Percentiles rank a stretch among this genome's conserved stretches.
Conservation (phyloP, 2,888 invertebrate species). For the Macrophya annulata region DNA sequence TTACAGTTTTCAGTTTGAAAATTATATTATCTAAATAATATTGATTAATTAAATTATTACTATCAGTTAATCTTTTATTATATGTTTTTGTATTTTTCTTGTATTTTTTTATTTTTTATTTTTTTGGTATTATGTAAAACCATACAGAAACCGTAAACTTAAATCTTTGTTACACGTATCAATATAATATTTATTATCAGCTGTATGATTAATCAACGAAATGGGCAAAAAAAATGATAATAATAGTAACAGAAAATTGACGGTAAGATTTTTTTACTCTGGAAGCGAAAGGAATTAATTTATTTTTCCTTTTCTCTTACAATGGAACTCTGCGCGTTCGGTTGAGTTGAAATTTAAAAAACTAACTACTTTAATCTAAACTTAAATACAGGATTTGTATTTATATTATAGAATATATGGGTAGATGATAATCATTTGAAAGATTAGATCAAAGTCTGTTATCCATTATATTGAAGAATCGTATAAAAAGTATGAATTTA, state of each 20-base stretch:
- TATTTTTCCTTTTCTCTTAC: not conserved
- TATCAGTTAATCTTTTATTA: slow-evolving; percentile 21
- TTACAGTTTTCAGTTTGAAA: not conserved
- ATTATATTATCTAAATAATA: slow-evolving; percentile 2
- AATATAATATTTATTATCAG: not conserved
- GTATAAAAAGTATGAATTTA: slow-evolving; percentile 30
- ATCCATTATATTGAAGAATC: not conserved
- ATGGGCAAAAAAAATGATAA: not conserved
- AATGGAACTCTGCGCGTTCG: not conserved
- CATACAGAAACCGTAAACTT: slow-evolving; percentile 8
- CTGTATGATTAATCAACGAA: not conserved
- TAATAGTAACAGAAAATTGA: not conserved
- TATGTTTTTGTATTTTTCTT: slow-evolving; percentile 15
- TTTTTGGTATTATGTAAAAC: slow-evolving; percentile 44
- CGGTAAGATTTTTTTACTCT: not conserved
- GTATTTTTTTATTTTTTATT: slow-evolving; percentile 14
- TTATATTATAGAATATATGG: not conserved
- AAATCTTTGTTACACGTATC: slow-evolving; percentile 16
- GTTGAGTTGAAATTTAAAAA: not conserved
- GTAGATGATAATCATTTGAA: not conserved
- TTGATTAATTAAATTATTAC: slow-evolving; percentile 12
- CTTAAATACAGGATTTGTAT: not conserved
- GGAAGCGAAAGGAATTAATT: too few species aligned
- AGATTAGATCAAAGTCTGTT: slow-evolving; percentile 22
- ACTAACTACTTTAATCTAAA: not conserved